phyloP scores from a whole-genome alignment of 1,140 invertebrate species.

The Oreohelix idahoensis region DNA sequence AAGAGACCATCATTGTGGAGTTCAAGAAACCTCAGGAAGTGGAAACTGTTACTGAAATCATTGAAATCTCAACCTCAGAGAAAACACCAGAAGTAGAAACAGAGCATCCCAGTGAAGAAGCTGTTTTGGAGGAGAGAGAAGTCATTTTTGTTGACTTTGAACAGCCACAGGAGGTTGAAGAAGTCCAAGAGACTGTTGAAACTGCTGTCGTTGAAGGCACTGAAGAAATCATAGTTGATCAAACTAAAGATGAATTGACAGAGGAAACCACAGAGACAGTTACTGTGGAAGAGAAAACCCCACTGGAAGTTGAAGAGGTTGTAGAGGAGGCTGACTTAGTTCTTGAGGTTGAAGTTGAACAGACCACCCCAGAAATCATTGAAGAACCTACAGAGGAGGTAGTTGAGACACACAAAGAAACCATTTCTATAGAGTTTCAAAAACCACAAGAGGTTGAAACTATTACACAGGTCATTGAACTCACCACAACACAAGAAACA shows the following conservation, averaged over 20 bases:
- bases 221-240: neutral
- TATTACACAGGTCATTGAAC: conserved; percentile 31
- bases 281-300: neutral
- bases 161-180: neutral
- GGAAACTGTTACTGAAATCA: conserved; percentile 37
- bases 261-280: neutral
- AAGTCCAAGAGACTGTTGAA: conserved; percentile 12
- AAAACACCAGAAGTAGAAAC: too few relatives aligned
- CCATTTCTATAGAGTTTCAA: neutral
- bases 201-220: neutral
- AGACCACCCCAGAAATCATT: conserved; percentile 2
- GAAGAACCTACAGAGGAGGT: conserved; percentile 8
- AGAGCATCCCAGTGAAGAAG: conserved; percentile 24
- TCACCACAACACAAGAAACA: conserved; percentile 32
- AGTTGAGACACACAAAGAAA: neutral
- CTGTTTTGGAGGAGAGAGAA: conserved; percentile 34
- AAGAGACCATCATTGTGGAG: conserved; percentile 39
- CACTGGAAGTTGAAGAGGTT: conserved; percentile 5
- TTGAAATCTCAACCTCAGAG: conserved; percentile 30
- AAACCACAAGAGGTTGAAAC: conserved; percentile 24
- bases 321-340: conserved; percentile 2
- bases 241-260: neutral
- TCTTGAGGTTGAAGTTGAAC: conserved; percentile 37
- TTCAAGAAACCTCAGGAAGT: conserved; percentile 38
- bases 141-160: conserved; percentile 2